Evolutionary conservation across 1,140 invertebrate species (phyloP).

Genomic region (Epicauta chinensis): DNA sequence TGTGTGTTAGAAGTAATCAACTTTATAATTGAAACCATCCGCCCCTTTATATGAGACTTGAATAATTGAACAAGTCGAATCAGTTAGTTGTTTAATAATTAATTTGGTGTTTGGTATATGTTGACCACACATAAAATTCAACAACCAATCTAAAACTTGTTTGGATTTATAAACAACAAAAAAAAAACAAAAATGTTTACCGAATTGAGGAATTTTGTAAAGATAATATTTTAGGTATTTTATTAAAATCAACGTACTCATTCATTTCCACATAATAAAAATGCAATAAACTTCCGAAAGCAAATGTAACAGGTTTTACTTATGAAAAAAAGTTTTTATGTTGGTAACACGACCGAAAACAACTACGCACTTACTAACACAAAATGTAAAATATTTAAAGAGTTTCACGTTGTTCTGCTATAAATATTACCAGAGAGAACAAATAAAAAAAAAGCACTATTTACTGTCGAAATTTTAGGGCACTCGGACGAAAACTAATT

Average conservation of each 20-base stretch:
- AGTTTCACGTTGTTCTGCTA: slow-evolving; percentile 15
- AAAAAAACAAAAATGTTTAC: no score
- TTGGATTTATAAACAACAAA: no score
- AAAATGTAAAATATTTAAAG: slow-evolving; percentile 19
- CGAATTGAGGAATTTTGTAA: no score
- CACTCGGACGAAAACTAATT: slow-evolving; percentile 11
- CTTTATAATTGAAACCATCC: no score
- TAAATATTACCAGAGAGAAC: slow-evolving; percentile 17
- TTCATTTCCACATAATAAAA: slow-evolving; percentile 18
- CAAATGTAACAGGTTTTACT: slow-evolving; percentile 14
- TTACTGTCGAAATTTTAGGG: slow-evolving; percentile 19
- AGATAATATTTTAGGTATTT: slow-evolving; percentile 6
- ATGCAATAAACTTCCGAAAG: slow-evolving; percentile 14
- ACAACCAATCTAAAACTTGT: no score
- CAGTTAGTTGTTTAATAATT: no score
- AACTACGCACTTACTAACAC: slow-evolving; percentile 14
- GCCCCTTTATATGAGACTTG: no score
- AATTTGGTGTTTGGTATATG: no score
- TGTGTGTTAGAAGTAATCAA: no score
- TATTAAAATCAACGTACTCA: slow-evolving; percentile 10
- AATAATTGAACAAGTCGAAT: no score
- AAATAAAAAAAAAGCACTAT: slow-evolving; percentile 17
- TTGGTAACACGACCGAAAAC: slow-evolving; percentile 12
- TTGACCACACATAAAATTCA: no score
- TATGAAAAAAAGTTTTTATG: slow-evolving; percentile 16